These are phyloP conservation scores for Brachypalpus laphriformis DNA, from an alignment of 2,888 invertebrate genomes.

Conservation along the genomic window DNA sequence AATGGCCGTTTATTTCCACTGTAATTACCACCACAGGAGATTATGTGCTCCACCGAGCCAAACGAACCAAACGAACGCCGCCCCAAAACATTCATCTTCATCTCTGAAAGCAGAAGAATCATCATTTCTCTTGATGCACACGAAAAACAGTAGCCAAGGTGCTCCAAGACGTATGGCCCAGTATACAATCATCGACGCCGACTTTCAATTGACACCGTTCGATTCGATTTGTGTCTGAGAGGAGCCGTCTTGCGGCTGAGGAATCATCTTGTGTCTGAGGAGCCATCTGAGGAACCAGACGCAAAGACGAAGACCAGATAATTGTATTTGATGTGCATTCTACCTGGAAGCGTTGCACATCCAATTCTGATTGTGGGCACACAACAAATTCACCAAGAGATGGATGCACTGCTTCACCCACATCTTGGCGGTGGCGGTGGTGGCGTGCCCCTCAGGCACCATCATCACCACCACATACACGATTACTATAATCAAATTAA, in stretches of 20 bases:
- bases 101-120: neutral
- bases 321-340: conserved; percentile 54
- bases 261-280: too few relatives aligned
- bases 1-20: conserved; percentile 69
- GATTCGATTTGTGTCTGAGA: conserved; percentile 30
- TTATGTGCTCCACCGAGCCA: conserved; percentile 20
- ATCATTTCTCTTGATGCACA: neutral
- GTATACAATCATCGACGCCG: neutral
- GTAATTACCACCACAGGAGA: conserved; percentile 63
- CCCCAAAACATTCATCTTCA: conserved; percentile 54
- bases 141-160: conserved; percentile 55
- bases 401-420: conserved; percentile 39
- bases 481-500: conserved; percentile 67
- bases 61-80: conserved; percentile 12
- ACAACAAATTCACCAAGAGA: conserved; percentile 12
- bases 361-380: conserved; percentile 44
- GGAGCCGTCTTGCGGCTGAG: neutral
- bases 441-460: neutral
- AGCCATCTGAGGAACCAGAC: neutral
- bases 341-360: conserved; percentile 46
- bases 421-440: neutral
- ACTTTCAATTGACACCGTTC: conserved; percentile 67
- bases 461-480: neutral
- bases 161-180: neutral
- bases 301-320: neutral